phyloP scores from a whole-genome alignment of 2,888 invertebrate species.

The Ischnura elegans region DNA sequence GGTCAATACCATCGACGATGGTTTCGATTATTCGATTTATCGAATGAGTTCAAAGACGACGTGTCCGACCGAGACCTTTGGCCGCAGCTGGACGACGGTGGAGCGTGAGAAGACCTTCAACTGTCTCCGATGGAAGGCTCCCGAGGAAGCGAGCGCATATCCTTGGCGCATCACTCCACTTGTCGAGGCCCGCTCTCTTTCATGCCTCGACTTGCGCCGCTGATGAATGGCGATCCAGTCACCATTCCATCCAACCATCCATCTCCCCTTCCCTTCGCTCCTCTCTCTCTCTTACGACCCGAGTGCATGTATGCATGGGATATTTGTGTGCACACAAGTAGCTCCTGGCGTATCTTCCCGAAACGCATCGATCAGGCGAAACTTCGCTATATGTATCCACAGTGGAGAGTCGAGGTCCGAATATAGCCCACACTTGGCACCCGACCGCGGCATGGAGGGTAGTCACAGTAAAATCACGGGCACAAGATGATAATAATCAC shows the following conservation, averaged over 20 bases:
- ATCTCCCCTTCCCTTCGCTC: not conserved
- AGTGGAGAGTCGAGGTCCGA: not conserved
- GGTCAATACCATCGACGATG: no score
- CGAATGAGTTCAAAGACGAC: no score
- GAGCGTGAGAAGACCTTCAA: not conserved
- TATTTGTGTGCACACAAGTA: no score
- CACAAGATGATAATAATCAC: not conserved
- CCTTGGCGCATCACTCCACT: constrained; percentile 1
- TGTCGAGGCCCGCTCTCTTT: not conserved
- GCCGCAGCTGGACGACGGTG: no score
- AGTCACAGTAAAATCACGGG: not conserved
- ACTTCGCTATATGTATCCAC: no score
- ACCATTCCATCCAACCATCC: not conserved
- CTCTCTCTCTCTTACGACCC: not conserved
- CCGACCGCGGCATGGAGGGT: not conserved
- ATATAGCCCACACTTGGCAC: not conserved
- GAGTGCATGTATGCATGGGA: not conserved
- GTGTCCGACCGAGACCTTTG: no score
- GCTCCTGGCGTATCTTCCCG: no score
- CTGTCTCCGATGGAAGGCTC: not conserved
- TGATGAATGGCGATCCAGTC: not conserved
- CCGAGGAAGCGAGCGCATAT: not conserved
- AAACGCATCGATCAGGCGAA: not conserved
- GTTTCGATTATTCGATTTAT: no score
- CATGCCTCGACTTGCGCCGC: not conserved